Base-by-base conservation (phyloP, 1,140 invertebrate genomes). In the Hirudo medicinalis region DNA sequence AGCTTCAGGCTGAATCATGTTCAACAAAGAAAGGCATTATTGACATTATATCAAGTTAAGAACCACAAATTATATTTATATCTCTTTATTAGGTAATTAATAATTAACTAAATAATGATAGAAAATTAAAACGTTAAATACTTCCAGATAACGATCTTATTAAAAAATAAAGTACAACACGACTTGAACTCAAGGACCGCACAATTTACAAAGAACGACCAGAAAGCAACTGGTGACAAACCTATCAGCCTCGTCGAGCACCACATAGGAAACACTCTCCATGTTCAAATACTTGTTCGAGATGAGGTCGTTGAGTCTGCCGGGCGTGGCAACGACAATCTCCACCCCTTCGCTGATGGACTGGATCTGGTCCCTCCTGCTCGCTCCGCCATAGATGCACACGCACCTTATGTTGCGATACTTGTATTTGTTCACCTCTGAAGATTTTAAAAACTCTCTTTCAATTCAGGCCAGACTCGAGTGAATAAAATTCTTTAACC, bases 291-390 rank as follows among this genome's bases (percentile, higher is more conserved):
- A 76, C 3, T 75, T 86, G 72, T 87, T 87, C 0, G 87, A 83
- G 0, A 94, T 84, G 74, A 97, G 90, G 79, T 98, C 92, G 36
- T 89, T 83, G 0, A 99, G 83, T 49, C 96, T 84, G 0, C 96
- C 96, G 0, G 93, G 91, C 0, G 96, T 99, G 2, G 91, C 93
- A 2, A 97, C 93, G 0, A 98, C 79, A 74, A 99, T 88, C 78
- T 98, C 89, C 72, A 89, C 90, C 0, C 95, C 95, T 67, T 83
- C 83, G 78, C 86, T 75, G 20, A 85, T 82, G 40, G 86, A 85
- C 27, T 84, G 84, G 0, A 85, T 82, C 79, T 97, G 92, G 81
- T 91, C 83, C 0, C 84, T 82, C 0, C 87, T 85, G 0, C 87
- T 87, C 0, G 90, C 90, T 13, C 94, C 94, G 20, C 94, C 94